Percentiles rank a stretch among this genome's conserved stretches.
phyloP scores from a whole-genome alignment of 2,888 invertebrate species.

The Yponomeuta sedellus region DNA sequence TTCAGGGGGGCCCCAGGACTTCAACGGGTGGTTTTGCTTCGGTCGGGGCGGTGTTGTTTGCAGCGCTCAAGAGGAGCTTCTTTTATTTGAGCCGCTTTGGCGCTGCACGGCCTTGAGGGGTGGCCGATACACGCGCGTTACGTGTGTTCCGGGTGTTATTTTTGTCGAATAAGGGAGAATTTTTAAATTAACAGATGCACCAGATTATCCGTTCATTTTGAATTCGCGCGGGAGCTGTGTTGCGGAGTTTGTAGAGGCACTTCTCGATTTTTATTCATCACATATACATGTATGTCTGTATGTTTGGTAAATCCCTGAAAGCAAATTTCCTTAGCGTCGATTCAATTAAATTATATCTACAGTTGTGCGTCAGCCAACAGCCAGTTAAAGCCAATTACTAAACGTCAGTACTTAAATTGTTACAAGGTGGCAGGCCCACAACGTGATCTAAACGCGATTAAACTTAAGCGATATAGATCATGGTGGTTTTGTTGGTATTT shows the following conservation, averaged over 20 bases:
- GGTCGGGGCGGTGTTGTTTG: slow-evolving; percentile 73
- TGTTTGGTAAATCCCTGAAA: no score
- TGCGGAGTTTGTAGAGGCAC: background rate
- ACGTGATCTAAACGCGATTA: no score
- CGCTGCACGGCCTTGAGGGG: slow-evolving; percentile 70
- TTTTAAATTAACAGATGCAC: slow-evolving; percentile 68
- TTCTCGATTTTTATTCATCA: background rate
- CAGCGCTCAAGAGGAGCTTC: slow-evolving; percentile 73
- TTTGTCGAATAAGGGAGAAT: slow-evolving; percentile 62
- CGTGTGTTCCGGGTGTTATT: slow-evolving; percentile 68
- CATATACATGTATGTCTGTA: background rate
- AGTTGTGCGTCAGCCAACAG: no score
- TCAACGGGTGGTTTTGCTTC: slow-evolving; percentile 76
- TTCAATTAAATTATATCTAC: no score
- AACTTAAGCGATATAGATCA: no score
- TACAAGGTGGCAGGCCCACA: no score
- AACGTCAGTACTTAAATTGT: no score
- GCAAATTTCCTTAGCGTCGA: no score
- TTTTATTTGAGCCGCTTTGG: slow-evolving; percentile 74
- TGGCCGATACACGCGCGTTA: slow-evolving; percentile 54
- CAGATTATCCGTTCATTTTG: slow-evolving; percentile 43
- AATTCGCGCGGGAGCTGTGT: background rate
- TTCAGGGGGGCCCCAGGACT: slow-evolving; percentile 42
- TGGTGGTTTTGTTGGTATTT: no score
- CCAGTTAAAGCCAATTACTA: no score